These are phyloP conservation scores for Stichodactyla mertensii DNA, from an alignment of 64 coral and sea anemone genomes.

Conservation along the genomic window DNA sequence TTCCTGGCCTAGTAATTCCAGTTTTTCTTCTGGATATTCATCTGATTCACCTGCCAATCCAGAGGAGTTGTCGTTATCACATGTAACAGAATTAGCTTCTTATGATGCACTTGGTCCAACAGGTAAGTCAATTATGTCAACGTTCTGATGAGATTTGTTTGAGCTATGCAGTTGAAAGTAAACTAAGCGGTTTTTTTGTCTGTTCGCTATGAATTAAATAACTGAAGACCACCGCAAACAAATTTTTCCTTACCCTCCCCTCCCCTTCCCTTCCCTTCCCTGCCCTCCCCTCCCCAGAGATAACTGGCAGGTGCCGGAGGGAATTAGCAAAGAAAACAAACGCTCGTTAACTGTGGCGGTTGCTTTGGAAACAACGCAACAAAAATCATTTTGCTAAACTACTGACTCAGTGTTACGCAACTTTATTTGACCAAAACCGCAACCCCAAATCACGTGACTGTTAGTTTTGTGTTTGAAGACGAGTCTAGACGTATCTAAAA, in stretches of 20 bases:
- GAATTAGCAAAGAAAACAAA: too few species aligned
- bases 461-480: neutral
- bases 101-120: slow-evolving; percentile 39
- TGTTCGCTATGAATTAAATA: too few species aligned
- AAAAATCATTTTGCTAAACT: neutral
- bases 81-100: neutral
- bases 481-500: neutral
- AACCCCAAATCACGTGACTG: neutral
- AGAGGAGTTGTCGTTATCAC: neutral
- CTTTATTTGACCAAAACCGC: neutral
- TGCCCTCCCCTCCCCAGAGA: too few species aligned
- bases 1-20: slow-evolving; percentile 44
- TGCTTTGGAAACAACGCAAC: neutral
- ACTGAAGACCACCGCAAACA: too few species aligned
- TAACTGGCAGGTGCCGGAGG: too few species aligned
- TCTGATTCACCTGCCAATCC: slow-evolving; percentile 22
- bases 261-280: too few species aligned
- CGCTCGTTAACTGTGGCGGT: too few species aligned
- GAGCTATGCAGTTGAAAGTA: too few species aligned
- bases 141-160: too few species aligned
- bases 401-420: neutral
- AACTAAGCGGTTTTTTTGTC: too few species aligned
- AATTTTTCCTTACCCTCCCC: too few species aligned
- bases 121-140: neutral
- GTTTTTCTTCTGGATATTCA: slow-evolving; percentile 39